Base-by-base conservation (phyloP, 2,113 vertebrate species). In the Pantherophis guttatus region DNA sequence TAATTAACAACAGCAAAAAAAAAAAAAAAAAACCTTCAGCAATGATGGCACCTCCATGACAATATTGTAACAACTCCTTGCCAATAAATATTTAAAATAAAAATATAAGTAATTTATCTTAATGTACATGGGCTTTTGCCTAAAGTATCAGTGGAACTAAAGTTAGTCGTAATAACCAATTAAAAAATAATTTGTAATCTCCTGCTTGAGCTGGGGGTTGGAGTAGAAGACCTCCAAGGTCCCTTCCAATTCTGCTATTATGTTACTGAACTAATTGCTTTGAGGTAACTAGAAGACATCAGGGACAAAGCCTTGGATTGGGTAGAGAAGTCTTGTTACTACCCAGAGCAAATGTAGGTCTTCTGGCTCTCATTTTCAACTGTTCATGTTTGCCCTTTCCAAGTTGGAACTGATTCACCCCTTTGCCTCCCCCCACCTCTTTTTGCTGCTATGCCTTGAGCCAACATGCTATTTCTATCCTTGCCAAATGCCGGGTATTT, bases 321-420 rank as follows among this genome's bases (percentile, higher is more conserved):
- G 62, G 11, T 81, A 39, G 92, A 57, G 81, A 89, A 92, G 58
- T 13, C 3, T 81, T 50, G 81, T 62, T 58, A 65, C 57, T 44
- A 48, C 23, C 48, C 57, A 93, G 57, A 90, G 48, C 75, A 90
- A 86, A 93, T 90, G 57, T 65, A 54, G 48, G 92, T 90, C 57
- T 90, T 86, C 55, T 90, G 70, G 70, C 21, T 48, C 44, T 59
- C 29, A 19, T 87, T 86, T 90, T 90, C 59, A 90, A 87, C 88
- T 86, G n/a, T 58, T 87, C 92, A 87, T 87, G 24, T 50, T 87
- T 93, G 89, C 92, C 89, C 81, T 90, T 93, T 93, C 57, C 81
- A 93, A 58, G 62, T 87, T 90, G 81, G 89, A 90, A 9, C 75
- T 87, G 92, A 93, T 93, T 90, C 92, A 90, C 75, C 29, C 13